Evolutionary conservation across 2,888 invertebrate genomes (phyloP).

Genomic region (Drosophila kokeensis): DNA sequence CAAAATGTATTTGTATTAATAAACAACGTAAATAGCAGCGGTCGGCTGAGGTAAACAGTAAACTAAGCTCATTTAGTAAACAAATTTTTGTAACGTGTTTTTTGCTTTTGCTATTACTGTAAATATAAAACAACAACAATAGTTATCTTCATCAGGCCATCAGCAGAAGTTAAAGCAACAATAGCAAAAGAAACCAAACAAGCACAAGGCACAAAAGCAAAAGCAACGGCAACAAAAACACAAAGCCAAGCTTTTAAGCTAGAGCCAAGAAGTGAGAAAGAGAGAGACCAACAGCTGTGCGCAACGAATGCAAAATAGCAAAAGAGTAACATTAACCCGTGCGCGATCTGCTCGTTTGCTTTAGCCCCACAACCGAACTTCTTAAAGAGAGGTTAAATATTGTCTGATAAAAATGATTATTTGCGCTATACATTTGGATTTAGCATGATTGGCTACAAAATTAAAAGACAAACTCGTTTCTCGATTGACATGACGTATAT

Average conservation of each 20-base stretch:
- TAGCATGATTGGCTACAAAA: neutral
- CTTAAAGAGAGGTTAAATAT: conserved; percentile 14
- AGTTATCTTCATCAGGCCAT: conserved; percentile 50
- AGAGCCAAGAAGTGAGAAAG: conserved; percentile 6
- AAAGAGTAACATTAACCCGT: conserved; percentile 46
- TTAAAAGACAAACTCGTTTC: conserved; percentile 9
- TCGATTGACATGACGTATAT: conserved; percentile 7
- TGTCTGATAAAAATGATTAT: conserved; percentile 20
- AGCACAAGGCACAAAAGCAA: conserved; percentile 28
- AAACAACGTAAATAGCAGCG: conserved; percentile 34
- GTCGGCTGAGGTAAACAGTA: conserved; percentile 7
- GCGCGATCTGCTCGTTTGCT: neutral
- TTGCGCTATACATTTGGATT: conserved; percentile 14
- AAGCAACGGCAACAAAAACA: conserved; percentile 22
- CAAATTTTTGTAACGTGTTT: conserved; percentile 41
- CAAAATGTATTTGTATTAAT: conserved; percentile 29
- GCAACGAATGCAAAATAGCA: conserved; percentile 26
- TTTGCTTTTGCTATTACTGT: conserved; percentile 29
- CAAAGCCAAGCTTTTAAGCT: conserved; percentile 31
- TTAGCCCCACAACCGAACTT: neutral
- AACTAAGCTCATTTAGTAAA: conserved; percentile 44
- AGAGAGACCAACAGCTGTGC: conserved; percentile 45
- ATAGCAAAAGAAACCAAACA: conserved; percentile 35
- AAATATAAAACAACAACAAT: conserved; percentile 25
- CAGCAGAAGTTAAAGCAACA: conserved; percentile 23